Base-by-base conservation (phyloP, 2,797 vertebrate species). In the Myotis vivesi region DNA sequence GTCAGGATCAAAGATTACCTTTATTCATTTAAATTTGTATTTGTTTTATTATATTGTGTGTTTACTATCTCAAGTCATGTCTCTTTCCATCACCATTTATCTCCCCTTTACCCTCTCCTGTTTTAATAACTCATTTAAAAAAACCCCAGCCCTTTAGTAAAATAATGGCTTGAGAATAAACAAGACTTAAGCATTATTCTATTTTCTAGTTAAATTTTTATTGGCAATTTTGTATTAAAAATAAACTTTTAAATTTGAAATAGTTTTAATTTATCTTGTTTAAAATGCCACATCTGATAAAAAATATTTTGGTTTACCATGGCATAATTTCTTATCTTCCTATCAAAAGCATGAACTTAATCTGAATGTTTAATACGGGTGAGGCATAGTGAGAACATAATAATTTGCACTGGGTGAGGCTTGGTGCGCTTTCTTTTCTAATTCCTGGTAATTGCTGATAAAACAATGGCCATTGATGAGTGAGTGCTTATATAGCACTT, bases 401-500 rank as follows among this genome's bases (percentile, higher is more conserved):
- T 91, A 84, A 94, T 88, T 96, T 93, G 30, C 16, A 59, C 20
- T 96, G 81, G 73, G 41, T 69, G 76, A 92, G 41, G 66, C 41
- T 53, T 73, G 41, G 44, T 76, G 71, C 44, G 49, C 3, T 94
- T 86, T 89, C 80, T 93, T 80, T 91, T 87, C 72, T 93, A 94
- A 92, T 89, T 83, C 83, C 82, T 75, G 82, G 85, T 95, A 95
- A 96, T 79, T 97, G 83, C 95, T 77, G 73, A 95, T 89, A 77
- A 97, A 96, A 97, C 96, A 97, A 96, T 96, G 80, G 49, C 51
- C 59, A 59, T 3, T 94, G 93, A 96, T 93, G 83, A 96, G 55
- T 79, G 83, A 92, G 22, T 79, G 83, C 90, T 94, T 93, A 49
- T 36, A 83, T 5, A 79, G 96, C 85, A 96, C 93, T 96, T 96